Evolutionary conservation across 23 tunicate species (phyloP), one percentile per base, ranked within the genome.

Genomic region (Oikopleura vanhoeffeni): DNA sequence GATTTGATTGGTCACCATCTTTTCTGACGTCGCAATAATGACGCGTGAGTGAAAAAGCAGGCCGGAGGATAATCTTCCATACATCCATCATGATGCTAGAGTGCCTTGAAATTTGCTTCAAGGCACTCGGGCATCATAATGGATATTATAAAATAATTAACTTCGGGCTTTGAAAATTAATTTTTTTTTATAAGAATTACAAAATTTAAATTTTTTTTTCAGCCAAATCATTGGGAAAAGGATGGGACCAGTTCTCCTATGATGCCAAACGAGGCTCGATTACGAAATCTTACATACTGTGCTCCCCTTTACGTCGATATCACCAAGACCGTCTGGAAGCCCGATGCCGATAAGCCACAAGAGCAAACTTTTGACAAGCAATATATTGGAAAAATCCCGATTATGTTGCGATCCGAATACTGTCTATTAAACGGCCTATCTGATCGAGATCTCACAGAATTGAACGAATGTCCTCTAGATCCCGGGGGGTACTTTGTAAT

Each of bases 181-280:
- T n/a, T n/a, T n/a, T n/a, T n/a, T n/a, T n/a, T n/a, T n/a, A n/a
- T n/a, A n/a, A n/a, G n/a, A n/a, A n/a, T n/a, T n/a, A n/a, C n/a
- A n/a, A n/a, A n/a, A n/a, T n/a, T n/a, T n/a, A n/a, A n/a, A n/a
- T n/a, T n/a, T n/a, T n/a, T n/a, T 71, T 71, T 33, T 2, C 32
- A 71, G 76, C 99, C 99, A 39, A 95, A 92, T 0, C 99, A 95
- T 87, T 95, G 99, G 99, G 99, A 95, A 84, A 90, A 90, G 88
- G 99, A 90, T 84, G 96, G 96, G 1, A 92, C 96, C 30, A 92
- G 92, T 35, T 89, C 91, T 82, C 99, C 99, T 0, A 90, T 95
- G 99, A 95, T 95, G 99, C 99, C 99, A 0, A 95, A 95, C 83
- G 99, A 95, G 85, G 99, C 99, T 30, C 88, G 99, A 85, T 86